Evolutionary conservation across 1,140 invertebrate species (phyloP).

Genomic region (Chironomus tepperi): DNA sequence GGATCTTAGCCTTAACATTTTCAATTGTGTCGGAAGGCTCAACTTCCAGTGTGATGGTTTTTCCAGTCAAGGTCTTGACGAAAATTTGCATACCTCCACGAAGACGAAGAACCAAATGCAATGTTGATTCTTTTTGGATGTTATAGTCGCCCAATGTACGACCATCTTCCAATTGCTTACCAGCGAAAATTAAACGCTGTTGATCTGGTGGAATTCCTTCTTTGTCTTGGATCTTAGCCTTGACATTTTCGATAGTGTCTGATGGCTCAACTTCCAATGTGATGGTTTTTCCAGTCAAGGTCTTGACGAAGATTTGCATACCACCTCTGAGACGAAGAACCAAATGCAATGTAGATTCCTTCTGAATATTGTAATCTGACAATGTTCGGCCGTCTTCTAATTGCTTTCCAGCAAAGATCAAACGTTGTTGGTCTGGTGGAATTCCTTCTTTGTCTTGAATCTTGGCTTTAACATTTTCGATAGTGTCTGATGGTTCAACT

Average conservation of each 20-base stretch:
- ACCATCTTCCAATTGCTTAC: too few species aligned
- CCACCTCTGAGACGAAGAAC: too few species aligned
- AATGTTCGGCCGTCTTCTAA: too few species aligned
- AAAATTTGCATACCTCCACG: constrained; percentile 62
- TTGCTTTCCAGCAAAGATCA: too few species aligned
- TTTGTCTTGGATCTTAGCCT: constrained; percentile 64
- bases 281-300: too few species aligned
- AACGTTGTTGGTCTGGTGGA: too few species aligned
- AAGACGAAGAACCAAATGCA: constrained; percentile 87
- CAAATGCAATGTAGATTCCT: too few species aligned
- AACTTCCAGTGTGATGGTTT: constrained; percentile 35
- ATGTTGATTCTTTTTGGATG: constrained; percentile 80
- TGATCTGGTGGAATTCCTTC: constrained; percentile 52
- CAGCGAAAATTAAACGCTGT: too few species aligned
- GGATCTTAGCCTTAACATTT: constrained; percentile 66
- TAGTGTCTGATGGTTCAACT: constrained; percentile 63
- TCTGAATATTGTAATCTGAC: too few species aligned
- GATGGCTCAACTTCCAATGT: constrained; percentile 37
- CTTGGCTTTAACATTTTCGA: constrained; percentile 70
- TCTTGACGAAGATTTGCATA: too few species aligned
- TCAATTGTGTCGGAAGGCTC: constrained; percentile 64
- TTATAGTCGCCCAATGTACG: too few species aligned
- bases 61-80: constrained; percentile 40
- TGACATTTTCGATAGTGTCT: constrained; percentile 62
- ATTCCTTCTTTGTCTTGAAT: constrained; percentile 57